Base-by-base conservation (phyloP, 1,140 invertebrate species). In the Drosophila sproati region DNA sequence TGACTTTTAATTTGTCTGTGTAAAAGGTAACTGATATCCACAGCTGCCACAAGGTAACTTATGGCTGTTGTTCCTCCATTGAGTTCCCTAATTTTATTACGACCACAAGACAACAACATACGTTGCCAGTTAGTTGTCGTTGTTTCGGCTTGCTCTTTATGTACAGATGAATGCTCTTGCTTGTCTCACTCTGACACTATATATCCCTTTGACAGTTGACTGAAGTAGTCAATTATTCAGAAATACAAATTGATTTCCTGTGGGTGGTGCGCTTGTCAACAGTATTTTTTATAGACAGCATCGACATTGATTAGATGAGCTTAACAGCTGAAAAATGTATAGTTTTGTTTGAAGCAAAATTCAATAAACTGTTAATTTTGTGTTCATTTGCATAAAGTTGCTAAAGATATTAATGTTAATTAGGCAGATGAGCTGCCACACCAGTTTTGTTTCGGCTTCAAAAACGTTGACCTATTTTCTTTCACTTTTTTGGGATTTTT, bases 1-100 rank as follows among this genome's bases (percentile, higher is more conserved):
- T 85, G 82, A 85, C 81, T 85, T 85, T 74, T 79, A 85, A 85
- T 85, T 85, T 85, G 72, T 68, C 66, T 61, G 60, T 64, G 66
- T 50, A 50, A 43, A 64, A 66, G 61, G 51, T 39, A 64, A 72
- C 43, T 57, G 52, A 41, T 75, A 60, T 59, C 41, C 55, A 34
- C 48, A 47, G 54, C 28, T 72, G 72, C 35, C 69, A 72, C 29
- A 48, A 35, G 54, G 47, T 73, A 60, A 60, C 56, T 68, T 52
- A 67, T 59, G 39, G 39, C 28, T 51, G 61, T 41, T 68, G 43
- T 41, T 41, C 35, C 43, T 39, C 8, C n/a, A 61, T 35, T n/a
- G 29, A 47, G 37, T n/a, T 43, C 50, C 48, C 68, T 63, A 56
- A 71, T 71, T 71, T 71, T 55, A 71, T 71, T 63, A 55, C 31